Base-by-base conservation (phyloP, 2,888 invertebrate genomes). In the Tiliacea aurago region DNA sequence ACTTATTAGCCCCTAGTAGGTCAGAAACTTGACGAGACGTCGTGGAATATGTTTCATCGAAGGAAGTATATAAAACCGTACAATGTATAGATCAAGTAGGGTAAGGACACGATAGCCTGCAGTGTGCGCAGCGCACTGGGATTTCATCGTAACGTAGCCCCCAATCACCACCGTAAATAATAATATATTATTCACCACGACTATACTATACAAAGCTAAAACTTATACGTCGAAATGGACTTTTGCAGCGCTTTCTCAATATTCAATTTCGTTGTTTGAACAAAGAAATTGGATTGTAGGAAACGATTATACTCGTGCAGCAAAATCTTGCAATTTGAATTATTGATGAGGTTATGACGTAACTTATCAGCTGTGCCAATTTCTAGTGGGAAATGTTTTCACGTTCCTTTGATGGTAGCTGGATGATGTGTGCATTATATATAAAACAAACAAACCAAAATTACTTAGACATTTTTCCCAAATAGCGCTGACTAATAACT, bases 251-350 rank as follows among this genome's bases (percentile, higher is more conserved):
- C 88, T 90, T 90, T 92, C 90, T 92, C 92, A 91, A 93, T 93
- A 91, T 94, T 93, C 92, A 90, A 94, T 94, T 91, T 88, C 90
- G 84, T 92, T 94, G 91, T 94, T 94, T 93, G 92, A 94, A 94
- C 93, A 93, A 93, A 89, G 91, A 91, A 92, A 94, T 94, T 93
- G 92, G 91, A 94, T 93, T 91, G 90, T 82, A 86, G 87, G 81
- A 88, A 86, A 90, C 87, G 87, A 88, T 90, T 89, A 90, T 88
- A 86, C 80, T 73, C 59, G 79, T 86, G 87, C 87, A 87, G 86
- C 84, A 84, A 88, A 88, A 88, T 86, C 87, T 87, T 89, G 87
- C 83, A 76, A 78, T 77, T 87, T 80, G 66, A 85, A 85, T 79
- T 85, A 84, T 84, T 82, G 73, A 82, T 76, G 70, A 77, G 70